A percentile compares a stretch with the other conserved stretches of the same genome.
phyloP scores from a whole-genome alignment of 2,113 vertebrate genomes.

The Callithrix jacchus region DNA sequence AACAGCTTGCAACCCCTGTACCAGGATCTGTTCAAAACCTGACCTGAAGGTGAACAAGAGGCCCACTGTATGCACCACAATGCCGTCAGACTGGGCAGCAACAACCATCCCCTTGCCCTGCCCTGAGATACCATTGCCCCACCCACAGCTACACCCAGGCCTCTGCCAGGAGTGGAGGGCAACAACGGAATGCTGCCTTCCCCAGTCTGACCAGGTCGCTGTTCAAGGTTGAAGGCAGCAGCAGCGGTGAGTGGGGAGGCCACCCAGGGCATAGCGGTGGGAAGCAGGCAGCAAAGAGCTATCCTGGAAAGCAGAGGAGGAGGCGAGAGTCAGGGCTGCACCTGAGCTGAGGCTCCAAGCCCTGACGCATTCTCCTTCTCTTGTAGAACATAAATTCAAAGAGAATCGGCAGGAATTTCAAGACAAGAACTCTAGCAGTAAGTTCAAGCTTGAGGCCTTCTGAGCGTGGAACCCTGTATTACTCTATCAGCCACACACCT shows the following conservation, averaged over 20 bases:
- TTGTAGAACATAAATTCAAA: not conserved
- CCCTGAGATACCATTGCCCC: not conserved
- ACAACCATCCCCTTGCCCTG: no score
- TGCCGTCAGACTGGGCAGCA: not conserved
- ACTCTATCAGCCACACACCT: not conserved
- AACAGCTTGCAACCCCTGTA: no score
- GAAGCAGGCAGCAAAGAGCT: not conserved
- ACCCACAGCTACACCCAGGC: no score
- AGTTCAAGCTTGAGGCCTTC: not conserved
- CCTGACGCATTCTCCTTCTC: not conserved
- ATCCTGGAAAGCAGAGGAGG: not conserved
- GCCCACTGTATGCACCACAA: fast-evolving
- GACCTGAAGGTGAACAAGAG: not conserved
- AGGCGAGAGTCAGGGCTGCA: not conserved
- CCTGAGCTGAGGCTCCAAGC: not conserved
- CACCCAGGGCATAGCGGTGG: not conserved
- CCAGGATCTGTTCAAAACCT: not conserved
- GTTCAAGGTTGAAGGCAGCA: not conserved
- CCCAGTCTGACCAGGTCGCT: not conserved
- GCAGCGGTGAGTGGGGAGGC: not conserved
- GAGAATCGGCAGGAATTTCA: not conserved
- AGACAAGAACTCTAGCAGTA: not conserved
- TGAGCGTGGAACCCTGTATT: not conserved
- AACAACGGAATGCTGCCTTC: not conserved
- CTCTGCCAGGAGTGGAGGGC: not conserved